A percentile compares a stretch with the other conserved stretches of the same genome.
Conservation (phyloP, 2,113 vertebrate genomes). For the Tamias sibiricus region DNA sequence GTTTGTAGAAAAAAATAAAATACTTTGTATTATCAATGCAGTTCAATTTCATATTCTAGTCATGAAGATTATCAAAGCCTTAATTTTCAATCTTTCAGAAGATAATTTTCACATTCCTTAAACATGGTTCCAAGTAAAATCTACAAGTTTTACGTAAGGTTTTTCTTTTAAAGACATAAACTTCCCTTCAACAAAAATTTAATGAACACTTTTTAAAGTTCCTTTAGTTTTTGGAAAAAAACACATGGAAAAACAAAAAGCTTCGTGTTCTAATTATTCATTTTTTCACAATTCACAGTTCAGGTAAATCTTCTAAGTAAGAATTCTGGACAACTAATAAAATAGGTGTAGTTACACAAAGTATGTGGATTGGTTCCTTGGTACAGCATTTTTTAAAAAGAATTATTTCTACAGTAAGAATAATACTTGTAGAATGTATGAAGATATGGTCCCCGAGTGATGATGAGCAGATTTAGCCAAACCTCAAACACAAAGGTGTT, state of each 20-base stretch:
- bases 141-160: not conserved
- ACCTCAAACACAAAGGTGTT: not conserved
- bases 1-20: not conserved
- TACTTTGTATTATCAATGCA: not conserved
- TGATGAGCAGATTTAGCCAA: not conserved
- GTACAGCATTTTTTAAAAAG: not conserved
- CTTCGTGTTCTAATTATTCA: not conserved
- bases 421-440: not conserved
- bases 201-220: not conserved
- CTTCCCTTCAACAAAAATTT: constrained; percentile 1
- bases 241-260: not conserved
- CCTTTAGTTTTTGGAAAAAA: not conserved
- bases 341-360: not conserved
- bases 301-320: not conserved
- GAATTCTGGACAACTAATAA: not conserved
- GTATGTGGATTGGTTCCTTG: not conserved
- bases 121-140: not conserved
- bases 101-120: not conserved
- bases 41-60: not conserved
- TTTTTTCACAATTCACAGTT: not conserved
- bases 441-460: not conserved
- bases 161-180: constrained; percentile 35
- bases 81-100: constrained; percentile 1
- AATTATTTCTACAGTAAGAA: not conserved
- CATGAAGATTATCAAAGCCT: not conserved